Evolutionary conservation across 2,797 vertebrate species (phyloP).

Genomic region (Silurus aristotelis): DNA sequence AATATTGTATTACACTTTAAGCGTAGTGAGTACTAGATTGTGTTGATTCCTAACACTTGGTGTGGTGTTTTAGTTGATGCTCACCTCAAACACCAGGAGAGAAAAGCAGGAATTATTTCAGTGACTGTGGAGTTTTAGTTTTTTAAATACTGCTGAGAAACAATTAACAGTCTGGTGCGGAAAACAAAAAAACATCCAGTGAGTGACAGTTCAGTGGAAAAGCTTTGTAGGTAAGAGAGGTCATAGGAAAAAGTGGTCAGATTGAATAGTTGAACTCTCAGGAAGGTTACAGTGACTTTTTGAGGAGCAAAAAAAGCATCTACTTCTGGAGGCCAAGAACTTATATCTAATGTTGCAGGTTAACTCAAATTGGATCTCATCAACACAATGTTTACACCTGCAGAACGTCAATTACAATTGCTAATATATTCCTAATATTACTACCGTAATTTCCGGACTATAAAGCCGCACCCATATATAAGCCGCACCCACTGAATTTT

Average conservation of each 20-base stretch:
- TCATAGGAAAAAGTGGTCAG: neutral
- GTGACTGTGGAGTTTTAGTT: neutral
- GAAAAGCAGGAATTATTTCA: neutral
- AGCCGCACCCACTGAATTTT: no score
- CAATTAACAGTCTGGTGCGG: neutral
- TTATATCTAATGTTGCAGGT: neutral
- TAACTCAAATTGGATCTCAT: neutral
- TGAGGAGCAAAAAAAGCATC: neutral
- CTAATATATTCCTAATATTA: no score
- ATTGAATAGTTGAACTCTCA: neutral
- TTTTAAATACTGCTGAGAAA: neutral
- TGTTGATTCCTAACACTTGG: neutral
- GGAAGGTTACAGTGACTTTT: neutral
- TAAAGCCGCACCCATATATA: no score
- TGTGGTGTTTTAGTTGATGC: neutral
- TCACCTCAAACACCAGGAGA: neutral
- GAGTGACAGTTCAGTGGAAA: neutral
- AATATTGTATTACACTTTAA: conserved; percentile 6
- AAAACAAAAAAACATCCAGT: neutral
- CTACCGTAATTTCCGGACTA: no score
- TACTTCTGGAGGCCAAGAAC: neutral
- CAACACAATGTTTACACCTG: no score
- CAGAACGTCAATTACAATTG: neutral
- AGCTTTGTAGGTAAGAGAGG: no score
- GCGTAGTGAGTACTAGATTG: neutral